These are phyloP conservation scores for Drosophila anceps DNA, from an alignment of 2,888 invertebrate species.

Conservation along the genomic window DNA sequence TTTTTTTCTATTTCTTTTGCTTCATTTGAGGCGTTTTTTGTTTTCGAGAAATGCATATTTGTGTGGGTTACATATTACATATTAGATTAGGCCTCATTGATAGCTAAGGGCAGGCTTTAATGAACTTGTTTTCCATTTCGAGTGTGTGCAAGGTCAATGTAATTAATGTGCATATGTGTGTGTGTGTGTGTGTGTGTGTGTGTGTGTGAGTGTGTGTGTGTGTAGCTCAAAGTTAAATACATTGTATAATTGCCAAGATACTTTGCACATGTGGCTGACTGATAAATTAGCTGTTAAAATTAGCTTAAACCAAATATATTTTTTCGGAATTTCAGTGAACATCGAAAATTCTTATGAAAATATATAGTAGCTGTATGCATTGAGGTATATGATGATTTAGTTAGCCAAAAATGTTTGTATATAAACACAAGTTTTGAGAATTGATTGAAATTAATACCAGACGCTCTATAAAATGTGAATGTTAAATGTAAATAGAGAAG, in stretches of 20 bases:
- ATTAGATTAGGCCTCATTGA: conserved; percentile 63
- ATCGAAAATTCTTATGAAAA: neutral
- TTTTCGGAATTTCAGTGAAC: neutral
- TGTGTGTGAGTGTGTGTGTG: conserved; percentile 5
- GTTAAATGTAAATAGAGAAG: neutral
- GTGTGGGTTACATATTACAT: conserved; percentile 62
- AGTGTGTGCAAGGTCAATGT: conserved; percentile 52
- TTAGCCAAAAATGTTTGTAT: conserved; percentile 6
- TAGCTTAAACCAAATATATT: neutral
- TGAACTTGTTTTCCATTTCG: conserved; percentile 56
- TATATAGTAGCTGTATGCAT: neutral
- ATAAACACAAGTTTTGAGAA: conserved; percentile 2
- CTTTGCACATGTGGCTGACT: conserved; percentile 51
- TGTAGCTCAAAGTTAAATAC: conserved; percentile 16
- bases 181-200: neutral
- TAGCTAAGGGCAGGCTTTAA: conserved; percentile 42
- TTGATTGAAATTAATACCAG: conserved; percentile 7
- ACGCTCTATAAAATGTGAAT: neutral
- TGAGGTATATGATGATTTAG: conserved; percentile 1
- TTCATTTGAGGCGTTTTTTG: conserved; percentile 5
- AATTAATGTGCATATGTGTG: conserved; percentile 37
- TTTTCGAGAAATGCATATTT: conserved; percentile 31
- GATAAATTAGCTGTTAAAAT: conserved; percentile 51
- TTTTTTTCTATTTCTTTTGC: conserved; percentile 19
- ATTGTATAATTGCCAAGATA: conserved; percentile 22